Evolutionary conservation across 2,113 vertebrate species (phyloP).

Genomic region (Petrocephalus zakoni): DNA sequence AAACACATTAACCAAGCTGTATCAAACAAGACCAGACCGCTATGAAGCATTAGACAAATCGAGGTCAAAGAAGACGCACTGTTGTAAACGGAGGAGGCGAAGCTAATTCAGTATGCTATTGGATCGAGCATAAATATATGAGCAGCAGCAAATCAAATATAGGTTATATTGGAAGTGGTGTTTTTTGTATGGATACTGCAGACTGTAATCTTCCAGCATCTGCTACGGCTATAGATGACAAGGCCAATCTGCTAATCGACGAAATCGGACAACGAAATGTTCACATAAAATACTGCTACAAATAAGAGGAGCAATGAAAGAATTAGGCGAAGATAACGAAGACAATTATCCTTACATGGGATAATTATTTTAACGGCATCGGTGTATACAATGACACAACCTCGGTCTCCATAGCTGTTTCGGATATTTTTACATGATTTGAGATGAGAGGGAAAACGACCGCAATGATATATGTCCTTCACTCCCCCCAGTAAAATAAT

Average conservation of each 20-base stretch:
- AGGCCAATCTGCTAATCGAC: not conserved
- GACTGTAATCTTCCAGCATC: not conserved
- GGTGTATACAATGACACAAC: not conserved
- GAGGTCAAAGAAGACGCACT: not conserved
- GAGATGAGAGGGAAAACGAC: not conserved
- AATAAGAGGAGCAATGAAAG: not conserved
- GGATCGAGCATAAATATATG: not conserved
- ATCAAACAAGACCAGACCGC: not conserved
- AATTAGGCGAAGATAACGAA: not conserved
- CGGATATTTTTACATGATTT: not conserved
- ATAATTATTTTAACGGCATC: not conserved
- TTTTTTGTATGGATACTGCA: not conserved
- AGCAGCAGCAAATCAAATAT: not conserved
- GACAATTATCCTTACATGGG: not conserved
- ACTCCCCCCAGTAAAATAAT: not conserved
- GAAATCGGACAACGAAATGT: not conserved
- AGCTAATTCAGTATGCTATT: constrained; percentile 17
- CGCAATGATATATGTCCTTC: not conserved
- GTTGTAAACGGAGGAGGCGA: constrained; percentile 12
- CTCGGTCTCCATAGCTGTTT: not conserved
- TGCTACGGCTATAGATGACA: not conserved
- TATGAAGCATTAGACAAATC: constrained; percentile 11
- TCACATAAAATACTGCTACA: not conserved
- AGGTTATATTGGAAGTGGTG: not conserved
- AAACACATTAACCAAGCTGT: not conserved